Evolutionary conservation across 2,113 vertebrate species (phyloP), one percentile per base, ranked within the genome.

Genomic region (Barbus barbus): DNA sequence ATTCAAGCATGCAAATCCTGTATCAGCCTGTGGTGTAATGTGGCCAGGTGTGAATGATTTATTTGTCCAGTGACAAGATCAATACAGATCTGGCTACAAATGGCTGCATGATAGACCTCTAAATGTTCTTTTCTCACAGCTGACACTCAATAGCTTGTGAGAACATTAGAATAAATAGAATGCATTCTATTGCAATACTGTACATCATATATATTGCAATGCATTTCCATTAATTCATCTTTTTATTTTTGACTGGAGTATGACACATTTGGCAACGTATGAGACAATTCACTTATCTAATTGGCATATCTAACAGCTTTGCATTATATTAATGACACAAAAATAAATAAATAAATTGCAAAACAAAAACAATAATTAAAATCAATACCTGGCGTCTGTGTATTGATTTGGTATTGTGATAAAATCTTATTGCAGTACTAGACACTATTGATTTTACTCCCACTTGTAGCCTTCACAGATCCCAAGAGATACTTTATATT

Each of bases 391-490:
- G 36, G 24, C 1, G n/a, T 26, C 77, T 79, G 58, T 18, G 36
- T 9, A 79, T 44, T 63, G 58, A 79, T 63, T 78, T 13, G 0
- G 36, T 11, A 41, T 44, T 20, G 56, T 18, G 56, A 61, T 63
- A 44, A 78, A 78, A 78, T 78, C 77, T 20, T 12, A 36, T 31
- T 36, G 75, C 75, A 56, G 75, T 58, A n/a, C 51, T 74, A 46
- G 71, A 44, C 26, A 3, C 28, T 60, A 79, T 79, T 79, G 77
- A 61, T 63, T 79, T 79, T 14, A 20, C 12, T 28, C n/a, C 14
- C 76, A 60, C 20, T 78, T 60, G 53, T 36, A 78, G 20, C 61
- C 12, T 61, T 56, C 2, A 36, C 28, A 77, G 74, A 56, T 77
- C 48, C 53, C 12, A 58, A 18, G 75, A 38, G 18, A 16, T 24